phyloP scores from a whole-genome alignment of 2,888 invertebrate genomes.

The Ophonus ardosiacus region DNA sequence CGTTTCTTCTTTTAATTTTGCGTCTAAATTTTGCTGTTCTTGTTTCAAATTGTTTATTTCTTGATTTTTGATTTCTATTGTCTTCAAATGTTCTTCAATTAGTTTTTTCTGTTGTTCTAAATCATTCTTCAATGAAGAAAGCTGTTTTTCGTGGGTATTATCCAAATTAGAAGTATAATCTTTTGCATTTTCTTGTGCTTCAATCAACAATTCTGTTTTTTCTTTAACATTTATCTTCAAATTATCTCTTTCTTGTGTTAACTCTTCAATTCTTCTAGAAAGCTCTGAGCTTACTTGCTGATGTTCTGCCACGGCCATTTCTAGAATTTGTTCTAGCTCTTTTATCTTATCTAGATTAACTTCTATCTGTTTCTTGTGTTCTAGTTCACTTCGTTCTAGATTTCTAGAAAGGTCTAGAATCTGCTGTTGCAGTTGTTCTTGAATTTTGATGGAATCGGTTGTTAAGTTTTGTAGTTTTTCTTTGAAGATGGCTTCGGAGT shows the following conservation, averaged over 20 bases:
- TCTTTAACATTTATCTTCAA: constrained; percentile 67
- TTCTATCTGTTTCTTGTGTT: constrained; percentile 74
- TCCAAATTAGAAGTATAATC: constrained; percentile 76
- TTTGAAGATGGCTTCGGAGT: constrained; percentile 68
- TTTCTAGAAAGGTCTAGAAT: constrained; percentile 72
- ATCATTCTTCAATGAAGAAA: constrained; percentile 75
- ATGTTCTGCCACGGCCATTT: constrained; percentile 72
- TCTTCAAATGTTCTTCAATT: constrained; percentile 12
- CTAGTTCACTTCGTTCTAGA: constrained; percentile 73
- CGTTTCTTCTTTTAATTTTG: constrained; percentile 52
- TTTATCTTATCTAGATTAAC: constrained; percentile 72
- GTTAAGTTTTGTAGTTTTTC: constrained; percentile 61
- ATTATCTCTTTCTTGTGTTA: constrained; percentile 66
- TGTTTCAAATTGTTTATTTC: constrained; percentile 64
- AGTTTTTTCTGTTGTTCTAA: constrained; percentile 42
- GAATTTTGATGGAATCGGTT: constrained; percentile 56
- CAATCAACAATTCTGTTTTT: constrained; percentile 68
- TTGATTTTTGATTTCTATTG: constrained; percentile 64
- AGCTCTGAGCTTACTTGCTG: constrained; percentile 73
- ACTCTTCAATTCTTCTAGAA: constrained; percentile 65
- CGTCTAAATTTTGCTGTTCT: neutral
- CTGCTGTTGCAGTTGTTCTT: constrained; percentile 56
- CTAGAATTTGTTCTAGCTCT: constrained; percentile 65
- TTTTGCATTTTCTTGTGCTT: constrained; percentile 71
- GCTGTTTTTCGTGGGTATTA: constrained; percentile 75